Percentiles rank a stretch among this genome's conserved stretches.
Conservation (phyloP, 2,113 vertebrate species). For the Nibea albiflora region DNA sequence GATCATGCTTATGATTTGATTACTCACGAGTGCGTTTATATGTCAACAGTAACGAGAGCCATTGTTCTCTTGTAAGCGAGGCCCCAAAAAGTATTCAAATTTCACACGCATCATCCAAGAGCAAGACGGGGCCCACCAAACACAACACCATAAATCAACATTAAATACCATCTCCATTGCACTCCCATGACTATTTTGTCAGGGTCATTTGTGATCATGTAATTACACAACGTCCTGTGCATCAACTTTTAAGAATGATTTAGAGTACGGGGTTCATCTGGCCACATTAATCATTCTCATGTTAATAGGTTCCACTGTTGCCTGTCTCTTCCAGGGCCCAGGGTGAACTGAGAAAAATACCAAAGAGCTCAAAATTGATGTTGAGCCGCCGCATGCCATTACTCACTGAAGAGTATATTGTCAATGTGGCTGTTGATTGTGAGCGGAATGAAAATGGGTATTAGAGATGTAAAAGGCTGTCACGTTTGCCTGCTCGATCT, state of each 20-base stretch:
- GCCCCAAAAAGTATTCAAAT: not conserved
- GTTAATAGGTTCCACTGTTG: conserved; percentile 67
- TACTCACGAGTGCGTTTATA: not conserved
- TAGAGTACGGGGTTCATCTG: conserved; percentile 65
- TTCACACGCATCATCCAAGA: conserved; percentile 2
- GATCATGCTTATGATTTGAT: not conserved
- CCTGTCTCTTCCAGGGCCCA: conserved; percentile 53
- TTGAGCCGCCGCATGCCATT: conserved; percentile 54
- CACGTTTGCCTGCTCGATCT: not conserved
- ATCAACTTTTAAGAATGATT: conserved; percentile 73
- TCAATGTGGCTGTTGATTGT: conserved; percentile 51
- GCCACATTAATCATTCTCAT: conserved; percentile 71
- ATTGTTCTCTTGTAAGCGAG: not conserved
- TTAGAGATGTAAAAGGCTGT: conserved; percentile 3
- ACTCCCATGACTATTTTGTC: conserved; percentile 60
- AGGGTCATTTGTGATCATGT: conserved; percentile 71
- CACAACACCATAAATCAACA: conserved; percentile 60
- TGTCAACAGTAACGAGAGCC: not conserved
- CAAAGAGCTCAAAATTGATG: conserved; percentile 61
- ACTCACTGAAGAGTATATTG: conserved; percentile 59
- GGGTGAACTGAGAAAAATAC: conserved; percentile 58
- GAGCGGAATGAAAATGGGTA: conserved; percentile 48
- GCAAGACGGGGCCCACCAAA: conserved; percentile 9
- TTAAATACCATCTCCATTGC: conserved; percentile 51
- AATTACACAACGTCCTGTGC: conserved; percentile 55